phyloP scores from a whole-genome alignment of 1,140 invertebrate species.

The Philaenus spumarius region DNA sequence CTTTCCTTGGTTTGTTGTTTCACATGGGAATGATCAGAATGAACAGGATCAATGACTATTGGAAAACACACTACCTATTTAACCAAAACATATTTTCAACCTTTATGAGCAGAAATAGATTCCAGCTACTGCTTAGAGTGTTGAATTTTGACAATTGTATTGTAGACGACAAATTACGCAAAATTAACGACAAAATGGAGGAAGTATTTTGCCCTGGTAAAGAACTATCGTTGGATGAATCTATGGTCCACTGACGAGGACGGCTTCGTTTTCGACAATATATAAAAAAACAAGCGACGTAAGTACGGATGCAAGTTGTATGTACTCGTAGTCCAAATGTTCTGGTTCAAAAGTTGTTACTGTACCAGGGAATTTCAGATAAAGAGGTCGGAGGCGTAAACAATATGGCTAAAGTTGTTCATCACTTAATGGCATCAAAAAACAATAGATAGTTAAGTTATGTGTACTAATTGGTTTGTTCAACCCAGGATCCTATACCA shows the following conservation, averaged over 20 bases:
- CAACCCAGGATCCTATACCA: too few relatives aligned
- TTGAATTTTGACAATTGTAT: slow-evolving; percentile 2
- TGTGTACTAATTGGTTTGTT: too few relatives aligned
- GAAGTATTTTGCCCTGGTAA: slow-evolving; percentile 9
- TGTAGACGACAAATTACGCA: too few relatives aligned
- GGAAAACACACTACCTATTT: neutral
- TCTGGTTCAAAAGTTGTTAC: neutral
- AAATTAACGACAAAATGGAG: neutral
- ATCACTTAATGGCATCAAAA: slow-evolving; percentile 9
- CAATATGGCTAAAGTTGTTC: slow-evolving; percentile 12
- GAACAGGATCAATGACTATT: neutral
- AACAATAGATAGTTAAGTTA: neutral
- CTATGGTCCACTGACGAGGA: too few relatives aligned
- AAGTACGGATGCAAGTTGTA: too few relatives aligned
- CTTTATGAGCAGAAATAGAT: slow-evolving; percentile 9
- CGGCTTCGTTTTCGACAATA: slow-evolving; percentile 35
- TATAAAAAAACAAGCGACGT: too few relatives aligned
- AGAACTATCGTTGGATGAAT: slow-evolving; percentile 28
- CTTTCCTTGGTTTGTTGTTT: too few relatives aligned
- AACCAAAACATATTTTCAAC: neutral
- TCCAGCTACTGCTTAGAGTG: neutral
- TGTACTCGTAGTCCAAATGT: slow-evolving; percentile 18
- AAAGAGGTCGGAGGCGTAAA: slow-evolving; percentile 6
- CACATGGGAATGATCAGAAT: too few relatives aligned
- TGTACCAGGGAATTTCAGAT: slow-evolving; percentile 4